phyloP scores from a whole-genome alignment of 2,888 invertebrate species.

The Heteromyza rotundicornis region DNA sequence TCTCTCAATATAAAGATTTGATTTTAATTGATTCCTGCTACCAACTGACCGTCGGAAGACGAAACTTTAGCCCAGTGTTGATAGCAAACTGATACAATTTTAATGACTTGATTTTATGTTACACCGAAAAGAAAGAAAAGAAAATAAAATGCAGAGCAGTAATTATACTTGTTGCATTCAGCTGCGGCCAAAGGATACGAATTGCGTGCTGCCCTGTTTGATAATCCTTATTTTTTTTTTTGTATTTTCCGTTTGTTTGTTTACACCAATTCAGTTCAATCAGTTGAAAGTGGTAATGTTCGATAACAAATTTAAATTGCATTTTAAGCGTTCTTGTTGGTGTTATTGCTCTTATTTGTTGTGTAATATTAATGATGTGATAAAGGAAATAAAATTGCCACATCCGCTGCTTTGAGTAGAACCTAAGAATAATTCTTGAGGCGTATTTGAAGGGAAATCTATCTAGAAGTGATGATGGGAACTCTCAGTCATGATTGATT shows the following conservation, averaged over 20 bases:
- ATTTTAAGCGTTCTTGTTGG: conserved; percentile 27
- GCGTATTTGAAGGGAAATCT: too few species aligned
- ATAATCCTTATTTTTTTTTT: conserved; percentile 10
- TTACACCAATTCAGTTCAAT: neutral
- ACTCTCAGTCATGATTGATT: too few species aligned
- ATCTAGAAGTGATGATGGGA: too few species aligned
- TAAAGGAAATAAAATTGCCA: conserved; percentile 16
- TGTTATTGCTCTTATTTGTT: too few species aligned
- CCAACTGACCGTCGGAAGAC: conserved; percentile 2
- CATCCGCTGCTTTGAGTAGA: conserved; percentile 18
- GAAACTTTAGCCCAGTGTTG: conserved; percentile 16
- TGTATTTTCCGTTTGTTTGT: neutral
- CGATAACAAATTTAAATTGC: conserved; percentile 15
- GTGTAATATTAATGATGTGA: conserved; percentile 27
- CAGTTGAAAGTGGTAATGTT: neutral
- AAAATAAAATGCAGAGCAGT: conserved; percentile 16
- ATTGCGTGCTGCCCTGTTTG: conserved; percentile 27
- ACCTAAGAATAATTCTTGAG: too few species aligned
- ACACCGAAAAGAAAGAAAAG: too few species aligned
- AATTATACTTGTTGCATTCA: conserved; percentile 21
- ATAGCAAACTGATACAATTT: conserved; percentile 31
- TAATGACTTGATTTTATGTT: conserved; percentile 35
- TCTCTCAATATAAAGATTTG: conserved; percentile 32
- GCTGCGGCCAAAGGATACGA: conserved; percentile 31
- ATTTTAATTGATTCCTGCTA: conserved; percentile 31